Evolutionary conservation across 2,888 invertebrate genomes (phyloP).

Genomic region (Caenorhabditis sulstoni): DNA sequence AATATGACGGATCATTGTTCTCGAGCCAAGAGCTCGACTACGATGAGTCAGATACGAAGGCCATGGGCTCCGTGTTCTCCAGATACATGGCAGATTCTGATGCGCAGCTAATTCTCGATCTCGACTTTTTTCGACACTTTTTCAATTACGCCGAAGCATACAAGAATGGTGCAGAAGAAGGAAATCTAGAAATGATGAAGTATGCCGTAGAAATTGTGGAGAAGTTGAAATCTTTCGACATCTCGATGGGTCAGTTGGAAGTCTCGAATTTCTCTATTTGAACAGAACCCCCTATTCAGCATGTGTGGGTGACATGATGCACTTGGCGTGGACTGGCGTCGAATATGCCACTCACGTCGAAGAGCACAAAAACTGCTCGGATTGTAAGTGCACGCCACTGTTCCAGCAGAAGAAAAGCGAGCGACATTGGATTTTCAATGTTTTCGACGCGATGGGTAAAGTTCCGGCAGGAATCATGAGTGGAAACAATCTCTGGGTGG

Average conservation of each 20-base stretch:
- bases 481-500: constrained; percentile 81
- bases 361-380: constrained; percentile 73
- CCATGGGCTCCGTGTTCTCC: constrained; percentile 70
- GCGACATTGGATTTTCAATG: constrained; percentile 79
- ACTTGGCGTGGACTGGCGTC: constrained; percentile 77
- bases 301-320: constrained; percentile 76
- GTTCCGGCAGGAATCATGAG: constrained; percentile 80
- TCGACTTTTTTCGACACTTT: constrained; percentile 74
- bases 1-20: constrained; percentile 59
- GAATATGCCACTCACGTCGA: constrained; percentile 78
- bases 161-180: constrained; percentile 64
- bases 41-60: constrained; percentile 48
- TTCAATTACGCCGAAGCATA: constrained; percentile 73
- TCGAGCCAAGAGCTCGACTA: constrained; percentile 53
- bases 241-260: constrained; percentile 60
- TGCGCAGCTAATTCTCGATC: constrained; percentile 75
- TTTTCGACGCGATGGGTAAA: constrained; percentile 80
- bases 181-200: constrained; percentile 76
- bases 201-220: constrained; percentile 65
- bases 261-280: constrained; percentile 5
- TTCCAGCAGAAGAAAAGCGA: constrained; percentile 74
- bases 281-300: constrained; percentile 68
- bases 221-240: constrained; percentile 66
- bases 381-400: constrained; percentile 76
- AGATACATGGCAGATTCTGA: constrained; percentile 77